Evolutionary conservation across 2,113 vertebrate genomes (phyloP), one percentile per base, ranked within the genome.

Genomic region (Tragelaphus buxtoni): DNA sequence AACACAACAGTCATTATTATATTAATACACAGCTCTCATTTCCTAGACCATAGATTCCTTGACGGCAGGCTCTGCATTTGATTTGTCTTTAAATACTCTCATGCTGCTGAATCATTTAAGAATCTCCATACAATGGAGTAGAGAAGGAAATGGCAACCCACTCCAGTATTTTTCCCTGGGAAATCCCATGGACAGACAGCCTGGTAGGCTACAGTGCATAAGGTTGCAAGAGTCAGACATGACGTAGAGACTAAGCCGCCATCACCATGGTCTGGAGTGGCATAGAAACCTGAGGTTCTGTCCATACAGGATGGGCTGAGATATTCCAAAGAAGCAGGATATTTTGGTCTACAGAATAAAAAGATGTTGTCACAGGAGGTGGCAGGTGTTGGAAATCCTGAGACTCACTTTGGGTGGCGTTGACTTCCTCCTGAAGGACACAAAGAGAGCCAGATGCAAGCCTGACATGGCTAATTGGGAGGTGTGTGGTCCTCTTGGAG

Each of bases 391-490:
- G 88, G 51, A 84, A 96, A 88, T 85, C 84, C 94, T 88, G 94
- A 85, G 58, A 91, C 13, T 92, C 80, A 24, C 93, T 90, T 90
- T 95, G 81, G 76, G 87, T 96, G 88, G 96, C 26, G 42, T 0
- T 92, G 92, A 96, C 87, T 94, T 96, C 96, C 96, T 95, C 81
- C 22, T 88, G 92, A 87, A 97, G 96, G 92, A 94, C 96, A 98
- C 61, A 60, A 88, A 69, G 91, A 53, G 91, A 97, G 97, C 95
- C 96, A 97, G 93, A 90, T 95, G 95, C 97, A 96, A 97, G 95
- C 69, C 76, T 97, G 96, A 97, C 96, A 97, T 90, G 97, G 95
- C 93, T 97, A 97, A 96, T 94, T 97, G 93, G 96, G 95, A 97
- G 96, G 95, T 96, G 90, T 95, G 77, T 85, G 92, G 95, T 95